These are phyloP conservation scores for Vanessa atalanta DNA, from an alignment of 1,140 invertebrate genomes.

Conservation along the genomic window DNA sequence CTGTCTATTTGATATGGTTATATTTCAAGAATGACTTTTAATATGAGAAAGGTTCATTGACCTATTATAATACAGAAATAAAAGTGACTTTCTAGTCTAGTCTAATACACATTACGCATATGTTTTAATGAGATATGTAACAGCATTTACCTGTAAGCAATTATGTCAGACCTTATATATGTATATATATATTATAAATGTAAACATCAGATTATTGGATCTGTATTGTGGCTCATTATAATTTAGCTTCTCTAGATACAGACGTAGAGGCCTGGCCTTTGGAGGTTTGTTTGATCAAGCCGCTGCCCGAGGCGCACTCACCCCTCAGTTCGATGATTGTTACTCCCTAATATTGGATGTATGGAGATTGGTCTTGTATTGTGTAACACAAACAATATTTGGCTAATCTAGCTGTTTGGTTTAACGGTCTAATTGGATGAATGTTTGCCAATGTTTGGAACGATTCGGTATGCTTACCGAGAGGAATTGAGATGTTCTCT, in stretches of 20 bases:
- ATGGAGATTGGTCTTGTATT: conserved; percentile 68
- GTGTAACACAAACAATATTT: conserved; percentile 70
- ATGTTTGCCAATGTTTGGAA: conserved; percentile 56
- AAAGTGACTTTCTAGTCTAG: no score
- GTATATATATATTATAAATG: background rate
- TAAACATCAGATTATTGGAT: conserved; percentile 18
- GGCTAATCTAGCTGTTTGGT: conserved; percentile 67
- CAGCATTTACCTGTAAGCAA: background rate
- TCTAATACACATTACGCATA: no score
- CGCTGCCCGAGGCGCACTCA: conserved; percentile 46
- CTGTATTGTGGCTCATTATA: conserved; percentile 23
- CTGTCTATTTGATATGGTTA: no score
- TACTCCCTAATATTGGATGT: conserved; percentile 66
- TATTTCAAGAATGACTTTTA: no score
- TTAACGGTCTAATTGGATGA: conserved; percentile 69
- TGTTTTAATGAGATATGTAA: no score
- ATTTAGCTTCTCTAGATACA: conserved; percentile 30
- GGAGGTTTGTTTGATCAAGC: conserved; percentile 48
- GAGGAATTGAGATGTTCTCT: conserved; percentile 40
- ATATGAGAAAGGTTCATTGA: no score
- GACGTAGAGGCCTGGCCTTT: conserved; percentile 30
- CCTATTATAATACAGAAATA: no score
- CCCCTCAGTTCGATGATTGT: conserved; percentile 58
- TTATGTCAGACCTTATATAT: background rate
- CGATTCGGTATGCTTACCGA: conserved; percentile 47